A percentile compares a stretch with the other conserved stretches of the same genome.
phyloP scores from a whole-genome alignment of 1,140 invertebrate genomes.

The Protaetia brevitarsis region DNA sequence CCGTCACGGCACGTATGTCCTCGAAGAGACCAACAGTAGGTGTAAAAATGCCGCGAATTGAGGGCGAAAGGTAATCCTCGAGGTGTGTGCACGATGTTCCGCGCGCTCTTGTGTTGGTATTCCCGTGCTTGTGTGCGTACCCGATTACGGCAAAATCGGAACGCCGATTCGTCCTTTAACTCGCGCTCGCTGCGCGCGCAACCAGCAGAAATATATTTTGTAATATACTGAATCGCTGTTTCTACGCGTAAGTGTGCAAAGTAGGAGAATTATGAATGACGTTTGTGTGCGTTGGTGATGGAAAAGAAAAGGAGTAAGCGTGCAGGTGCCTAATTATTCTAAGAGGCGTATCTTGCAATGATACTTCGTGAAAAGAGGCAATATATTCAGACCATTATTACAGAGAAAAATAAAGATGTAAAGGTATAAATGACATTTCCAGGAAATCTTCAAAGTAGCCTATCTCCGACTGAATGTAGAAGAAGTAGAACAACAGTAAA shows the following conservation, averaged over 20 bases:
- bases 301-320: neutral
- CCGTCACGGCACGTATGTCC: constrained; percentile 25
- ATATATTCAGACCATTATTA: no score
- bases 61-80: constrained; percentile 48
- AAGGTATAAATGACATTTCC: no score
- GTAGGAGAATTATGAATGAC: constrained; percentile 3
- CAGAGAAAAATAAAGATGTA: no score
- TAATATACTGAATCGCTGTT: neutral
- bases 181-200: neutral
- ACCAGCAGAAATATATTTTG: neutral
- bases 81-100: constrained; percentile 33
- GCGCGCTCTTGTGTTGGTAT: neutral
- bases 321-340: neutral
- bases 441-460: no score
- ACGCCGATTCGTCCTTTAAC: constrained; percentile 31
- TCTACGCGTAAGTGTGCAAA: neutral
- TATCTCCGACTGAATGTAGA: no score
- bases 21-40: constrained; percentile 36
- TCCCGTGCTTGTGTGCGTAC: neutral
- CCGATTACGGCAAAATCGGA: constrained; percentile 40
- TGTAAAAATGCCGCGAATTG: constrained; percentile 47
- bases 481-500: no score
- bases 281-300: neutral
- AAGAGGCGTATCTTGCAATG: no score
- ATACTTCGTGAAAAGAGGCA: no score